These are phyloP conservation scores for Mythimna ferrago DNA, from an alignment of 2,888 invertebrate genomes.

Conservation along the genomic window DNA sequence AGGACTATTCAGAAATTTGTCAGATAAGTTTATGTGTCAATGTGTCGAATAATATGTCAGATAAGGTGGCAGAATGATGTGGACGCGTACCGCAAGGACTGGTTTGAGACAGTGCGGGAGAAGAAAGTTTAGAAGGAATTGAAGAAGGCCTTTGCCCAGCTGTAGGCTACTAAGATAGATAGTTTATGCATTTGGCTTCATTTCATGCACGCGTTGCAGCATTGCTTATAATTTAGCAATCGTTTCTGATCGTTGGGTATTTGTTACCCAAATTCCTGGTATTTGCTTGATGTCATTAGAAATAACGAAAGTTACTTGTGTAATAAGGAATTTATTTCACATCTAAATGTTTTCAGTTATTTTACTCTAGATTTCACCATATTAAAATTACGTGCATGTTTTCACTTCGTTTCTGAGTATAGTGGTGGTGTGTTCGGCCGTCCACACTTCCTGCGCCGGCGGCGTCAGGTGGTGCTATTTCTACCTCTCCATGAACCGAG, in stretches of 20 bases:
- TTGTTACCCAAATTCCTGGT: slow-evolving; percentile 41
- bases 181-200: too few relatives aligned
- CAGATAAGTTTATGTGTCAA: background rate
- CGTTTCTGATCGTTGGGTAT: slow-evolving; percentile 36
- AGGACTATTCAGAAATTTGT: slow-evolving; percentile 34
- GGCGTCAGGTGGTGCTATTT: slow-evolving; percentile 86
- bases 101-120: too few relatives aligned
- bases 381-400: slow-evolving; percentile 64
- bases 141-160: too few relatives aligned
- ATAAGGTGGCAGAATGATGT: too few relatives aligned
- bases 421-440: slow-evolving; percentile 74
- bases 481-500: slow-evolving; percentile 84
- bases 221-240: slow-evolving; percentile 38
- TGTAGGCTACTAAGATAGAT: background rate
- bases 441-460: slow-evolving; percentile 82
- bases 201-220: slow-evolving; percentile 23
- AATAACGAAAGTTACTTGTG: slow-evolving; percentile 42
- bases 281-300: slow-evolving; percentile 44
- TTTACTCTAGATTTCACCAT: slow-evolving; percentile 47
- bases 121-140: too few relatives aligned
- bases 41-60: too few relatives aligned
- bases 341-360: slow-evolving; percentile 48
- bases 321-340: slow-evolving; percentile 34
- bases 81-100: too few relatives aligned
- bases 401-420: slow-evolving; percentile 64